These are phyloP conservation scores for Brotula barbata DNA, from an alignment of 2,797 vertebrate species.

Conservation along the genomic window DNA sequence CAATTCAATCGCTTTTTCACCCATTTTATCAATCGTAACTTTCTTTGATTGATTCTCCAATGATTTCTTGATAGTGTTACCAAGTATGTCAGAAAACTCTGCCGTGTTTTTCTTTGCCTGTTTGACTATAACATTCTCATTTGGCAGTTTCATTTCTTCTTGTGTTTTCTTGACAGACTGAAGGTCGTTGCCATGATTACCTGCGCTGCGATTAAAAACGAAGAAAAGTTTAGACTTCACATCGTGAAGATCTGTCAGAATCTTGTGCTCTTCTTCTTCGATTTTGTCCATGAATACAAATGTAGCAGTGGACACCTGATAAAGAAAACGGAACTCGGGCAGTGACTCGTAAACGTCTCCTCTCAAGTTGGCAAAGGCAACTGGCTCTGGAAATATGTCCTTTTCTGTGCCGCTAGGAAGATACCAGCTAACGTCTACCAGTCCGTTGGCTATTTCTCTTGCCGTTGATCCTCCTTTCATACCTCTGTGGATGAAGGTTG, in stretches of 20 bases:
- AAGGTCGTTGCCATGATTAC: background rate
- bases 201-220: constrained; percentile 18
- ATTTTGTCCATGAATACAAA: constrained; percentile 72
- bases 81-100: constrained; percentile 36
- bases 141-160: constrained; percentile 27
- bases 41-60: accelerated
- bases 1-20: constrained; percentile 40
- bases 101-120: background rate
- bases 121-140: constrained; percentile 9
- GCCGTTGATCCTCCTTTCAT: constrained; percentile 57
- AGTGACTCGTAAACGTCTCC: constrained; percentile 57
- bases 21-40: constrained; percentile 2
- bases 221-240: constrained; percentile 49
- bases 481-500: constrained; percentile 72
- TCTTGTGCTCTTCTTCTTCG: constrained; percentile 34
- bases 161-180: background rate
- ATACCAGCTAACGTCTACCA: constrained; percentile 78
- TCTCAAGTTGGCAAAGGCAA: constrained; percentile 74
- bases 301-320: constrained; percentile 69
- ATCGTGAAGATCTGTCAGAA: constrained; percentile 42
- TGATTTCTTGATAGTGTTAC: constrained; percentile 9
- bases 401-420: constrained; percentile 66
- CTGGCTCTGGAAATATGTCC: constrained; percentile 70
- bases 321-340: constrained; percentile 53
- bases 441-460: constrained; percentile 54